These are phyloP conservation scores for Elysia chlorotica DNA, from an alignment of 1,140 invertebrate species.

Conservation along the genomic window DNA sequence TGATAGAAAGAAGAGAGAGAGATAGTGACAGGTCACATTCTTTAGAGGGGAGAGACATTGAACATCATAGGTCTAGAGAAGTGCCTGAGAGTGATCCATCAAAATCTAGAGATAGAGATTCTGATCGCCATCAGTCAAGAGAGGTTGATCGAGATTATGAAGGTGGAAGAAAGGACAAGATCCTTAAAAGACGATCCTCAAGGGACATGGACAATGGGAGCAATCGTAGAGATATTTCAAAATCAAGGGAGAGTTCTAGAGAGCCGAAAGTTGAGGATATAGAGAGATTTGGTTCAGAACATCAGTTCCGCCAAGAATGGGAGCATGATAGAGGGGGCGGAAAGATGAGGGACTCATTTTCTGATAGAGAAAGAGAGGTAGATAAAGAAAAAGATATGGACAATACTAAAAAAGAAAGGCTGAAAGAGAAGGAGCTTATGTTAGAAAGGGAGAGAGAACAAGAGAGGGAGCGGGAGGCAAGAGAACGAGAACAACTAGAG, in stretches of 20 bases:
- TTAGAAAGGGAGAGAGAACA: constrained; percentile 43
- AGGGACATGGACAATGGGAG: constrained; percentile 30
- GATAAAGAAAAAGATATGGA: constrained; percentile 58
- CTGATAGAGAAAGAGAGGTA: constrained; percentile 56
- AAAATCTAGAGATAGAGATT: too few species aligned
- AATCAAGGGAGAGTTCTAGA: constrained; percentile 26
- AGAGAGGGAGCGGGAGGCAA: constrained; percentile 27
- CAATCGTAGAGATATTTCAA: constrained; percentile 17
- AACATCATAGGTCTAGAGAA: too few species aligned
- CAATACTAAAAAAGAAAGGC: constrained; percentile 44
- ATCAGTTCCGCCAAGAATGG: too few species aligned
- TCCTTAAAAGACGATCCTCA: constrained; percentile 21
- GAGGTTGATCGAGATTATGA: constrained; percentile 25
- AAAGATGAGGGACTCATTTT: constrained; percentile 32
- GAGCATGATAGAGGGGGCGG: constrained; percentile 36
- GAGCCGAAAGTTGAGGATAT: constrained; percentile 31
- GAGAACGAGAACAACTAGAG: constrained; percentile 37
- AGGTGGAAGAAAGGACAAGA: constrained; percentile 9
- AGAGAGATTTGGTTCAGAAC: too few species aligned
- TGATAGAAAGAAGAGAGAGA: too few species aligned
- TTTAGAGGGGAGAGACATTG: too few species aligned
- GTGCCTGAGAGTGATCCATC: too few species aligned
- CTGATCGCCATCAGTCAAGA: too few species aligned
- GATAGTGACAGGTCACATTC: too few species aligned
- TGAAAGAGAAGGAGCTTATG: constrained; percentile 28